Evolutionary conservation across 1,140 invertebrate species (phyloP), one percentile per base, ranked within the genome.

Genomic region (Neuroterus valhalla): DNA sequence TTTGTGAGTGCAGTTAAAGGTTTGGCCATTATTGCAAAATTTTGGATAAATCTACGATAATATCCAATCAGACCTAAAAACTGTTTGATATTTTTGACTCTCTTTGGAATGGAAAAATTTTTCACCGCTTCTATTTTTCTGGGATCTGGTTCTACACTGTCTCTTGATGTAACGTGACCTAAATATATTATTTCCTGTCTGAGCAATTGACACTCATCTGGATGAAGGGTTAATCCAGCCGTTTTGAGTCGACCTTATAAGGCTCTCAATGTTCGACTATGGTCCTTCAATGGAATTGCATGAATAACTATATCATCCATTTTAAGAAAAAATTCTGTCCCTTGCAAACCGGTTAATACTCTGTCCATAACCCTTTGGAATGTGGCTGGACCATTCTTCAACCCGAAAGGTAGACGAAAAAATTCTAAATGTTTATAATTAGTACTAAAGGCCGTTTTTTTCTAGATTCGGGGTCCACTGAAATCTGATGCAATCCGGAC

Each of bases 161-260:
- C n/a, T n/a, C n/a, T n/a, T n/a, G n/a, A n/a, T n/a, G n/a, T n/a
- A n/a, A n/a, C n/a, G n/a, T n/a, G n/a, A n/a, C n/a, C n/a, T n/a
- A n/a, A n/a, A 66, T 84, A 85, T 15, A 17, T 50, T 2, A 82
- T 67, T 78, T 82, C 80, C 8, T 68, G 12, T 19, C 71, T 26
- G 1, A 84, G 17, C 68, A 88, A 87, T 77, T 75, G 43, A 70
- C 79, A 85, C 74, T 87, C 86, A 11, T 82, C 78, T 1, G 81
- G 78, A 70, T 89, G 80, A 3, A 87, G 26, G 71, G 79, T 82
- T 11, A 89, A 44, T 19, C 72, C 74, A 0, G 72, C 70, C 17
- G 48, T 14, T 26, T 71, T 19, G 11, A 77, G 19, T 43, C 75
- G 19, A 4, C 26, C 48, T 10, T 76, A 48, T 21, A 77, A 38